phyloP scores from a whole-genome alignment of 2,888 invertebrate species.

The Ariolimax columbianus region DNA sequence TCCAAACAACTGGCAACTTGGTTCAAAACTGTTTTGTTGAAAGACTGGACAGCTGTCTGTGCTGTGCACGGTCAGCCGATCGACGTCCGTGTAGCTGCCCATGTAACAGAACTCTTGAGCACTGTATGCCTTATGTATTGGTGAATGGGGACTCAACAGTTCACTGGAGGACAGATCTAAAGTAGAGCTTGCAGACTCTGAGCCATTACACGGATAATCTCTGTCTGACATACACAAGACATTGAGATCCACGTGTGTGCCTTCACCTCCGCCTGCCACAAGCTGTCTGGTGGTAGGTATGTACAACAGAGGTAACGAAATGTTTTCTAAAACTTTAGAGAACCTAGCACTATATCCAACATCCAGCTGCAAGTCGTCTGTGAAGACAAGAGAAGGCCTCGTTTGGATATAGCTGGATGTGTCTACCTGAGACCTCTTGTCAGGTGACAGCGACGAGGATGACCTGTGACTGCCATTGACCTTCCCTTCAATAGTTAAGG shows the following conservation, averaged over 20 bases:
- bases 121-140: conserved; percentile 50
- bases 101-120: conserved; percentile 51
- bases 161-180: conserved; percentile 34
- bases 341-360: conserved; percentile 67
- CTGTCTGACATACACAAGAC: conserved; percentile 30
- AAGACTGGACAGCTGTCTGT: conserved; percentile 65
- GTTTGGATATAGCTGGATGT: conserved; percentile 4
- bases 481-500: conserved; percentile 19
- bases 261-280: conserved; percentile 55
- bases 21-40: conserved; percentile 59
- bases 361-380: conserved; percentile 68
- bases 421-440: background rate
- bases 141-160: conserved; percentile 15
- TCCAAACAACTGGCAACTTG: conserved; percentile 62
- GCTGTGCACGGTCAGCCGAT: conserved; percentile 66
- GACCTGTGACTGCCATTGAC: conserved; percentile 1
- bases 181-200: conserved; percentile 37
- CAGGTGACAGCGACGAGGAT: conserved; percentile 9
- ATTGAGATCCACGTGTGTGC: conserved; percentile 28
- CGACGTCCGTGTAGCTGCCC: conserved; percentile 60
- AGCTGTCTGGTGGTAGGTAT: conserved; percentile 74
- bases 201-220: conserved; percentile 36
- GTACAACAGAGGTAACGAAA: conserved; percentile 70
- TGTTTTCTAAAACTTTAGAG: conserved; percentile 74
- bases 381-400: conserved; percentile 59